Evolutionary conservation across 2,888 invertebrate species (phyloP), one percentile per base, ranked within the genome.

Genomic region (Leucoma salicis): DNA sequence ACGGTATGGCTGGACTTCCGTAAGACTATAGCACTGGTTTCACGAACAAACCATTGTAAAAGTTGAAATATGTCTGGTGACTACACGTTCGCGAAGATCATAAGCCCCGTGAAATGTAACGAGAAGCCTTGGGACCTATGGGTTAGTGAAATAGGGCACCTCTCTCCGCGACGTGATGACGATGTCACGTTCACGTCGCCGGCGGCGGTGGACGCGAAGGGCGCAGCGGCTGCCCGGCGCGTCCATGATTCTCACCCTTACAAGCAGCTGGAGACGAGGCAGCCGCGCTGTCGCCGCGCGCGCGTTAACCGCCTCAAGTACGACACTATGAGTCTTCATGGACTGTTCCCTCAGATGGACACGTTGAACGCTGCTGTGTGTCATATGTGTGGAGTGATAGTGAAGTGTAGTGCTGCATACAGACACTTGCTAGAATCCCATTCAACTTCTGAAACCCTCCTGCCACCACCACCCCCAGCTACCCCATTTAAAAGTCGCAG

Each of bases 381-480:
- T 81, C 94, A 94, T 78, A 90, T 93, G 75, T 96, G 96, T 78
- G 93, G 93, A 55, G 92, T 93, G 56, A 92, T 94, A 70, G 92
- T 95, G 62, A 95, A 95, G 83, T 94, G 95, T 62, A 94, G 94
- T 76, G 95, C 95, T 35, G 92, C 94, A 38, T 92, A 92, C 66
- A 91, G 93, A 71, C 96, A 96, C 78, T 91, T 95, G 80, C 91
- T 92, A 61, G 89, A 90, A 63, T 88, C 90, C 48, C 92, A 92
- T 71, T 74, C 78, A 2, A 74, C 74, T 42, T 53, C 72, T 15
- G 88, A 85, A 48, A 82, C 87, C 12, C 74, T 87, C 21, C 75
- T 82, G 42, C 90, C 89, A 27, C 90, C 90, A 24, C 89, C 90
- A 35, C 85, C 84, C 13, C 82, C 87, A 5, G 75, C 75, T 25